A percentile compares a stretch with the other conserved stretches of the same genome.
Conservation (phyloP, 2,888 invertebrate species). For the Pelosia muscerda region DNA sequence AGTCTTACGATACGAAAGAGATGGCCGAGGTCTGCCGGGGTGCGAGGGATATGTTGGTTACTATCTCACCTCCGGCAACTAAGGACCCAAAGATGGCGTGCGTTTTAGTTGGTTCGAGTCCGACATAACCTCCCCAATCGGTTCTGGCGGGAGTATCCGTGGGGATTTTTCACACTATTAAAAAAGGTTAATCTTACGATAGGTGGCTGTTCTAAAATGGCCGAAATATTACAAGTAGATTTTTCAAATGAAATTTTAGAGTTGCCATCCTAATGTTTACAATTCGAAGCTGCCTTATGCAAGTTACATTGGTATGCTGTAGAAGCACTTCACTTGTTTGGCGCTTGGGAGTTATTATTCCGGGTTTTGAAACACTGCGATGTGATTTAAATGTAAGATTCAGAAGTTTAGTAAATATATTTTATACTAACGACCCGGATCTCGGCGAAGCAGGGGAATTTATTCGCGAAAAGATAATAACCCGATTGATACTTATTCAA, state of each 20-base stretch:
- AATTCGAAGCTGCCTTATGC: not conserved
- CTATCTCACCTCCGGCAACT: too few species aligned
- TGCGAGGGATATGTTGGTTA: too few species aligned
- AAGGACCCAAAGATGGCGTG: too few species aligned
- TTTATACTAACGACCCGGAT: not conserved
- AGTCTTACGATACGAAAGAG: too few species aligned
- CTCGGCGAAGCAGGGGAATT: not conserved
- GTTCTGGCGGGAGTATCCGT: too few species aligned
- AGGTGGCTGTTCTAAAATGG: not conserved
- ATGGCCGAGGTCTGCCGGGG: too few species aligned
- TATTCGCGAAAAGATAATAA: too few species aligned
- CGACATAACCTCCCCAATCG: too few species aligned
- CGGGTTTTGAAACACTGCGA: not conserved
- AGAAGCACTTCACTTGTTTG: not conserved
- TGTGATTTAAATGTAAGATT: not conserved
- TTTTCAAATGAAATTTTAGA: not conserved
- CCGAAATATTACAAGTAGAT: not conserved
- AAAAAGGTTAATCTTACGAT: too few species aligned
- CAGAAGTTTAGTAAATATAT: not conserved
- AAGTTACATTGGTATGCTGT: constrained; percentile 1
- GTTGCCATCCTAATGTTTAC: not conserved
- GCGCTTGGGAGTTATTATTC: constrained; percentile 5
- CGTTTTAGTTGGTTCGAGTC: too few species aligned
- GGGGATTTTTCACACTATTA: too few species aligned
- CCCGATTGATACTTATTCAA: too few species aligned